Evolutionary conservation across 2,888 invertebrate genomes (phyloP).

Genomic region (Scaptomyza cyrtandrae): DNA sequence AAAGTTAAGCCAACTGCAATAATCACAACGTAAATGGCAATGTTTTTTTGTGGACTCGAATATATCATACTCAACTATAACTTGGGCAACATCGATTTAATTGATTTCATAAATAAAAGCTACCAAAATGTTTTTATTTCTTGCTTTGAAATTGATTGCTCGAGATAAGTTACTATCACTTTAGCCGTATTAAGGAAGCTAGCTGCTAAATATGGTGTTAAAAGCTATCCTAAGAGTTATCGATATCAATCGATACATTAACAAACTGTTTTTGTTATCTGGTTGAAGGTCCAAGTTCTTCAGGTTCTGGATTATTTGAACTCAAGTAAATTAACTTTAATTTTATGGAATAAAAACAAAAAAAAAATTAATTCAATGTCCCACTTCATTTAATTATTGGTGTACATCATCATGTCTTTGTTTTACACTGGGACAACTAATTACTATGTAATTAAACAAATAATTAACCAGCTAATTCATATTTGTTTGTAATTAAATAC

Average conservation of each 20-base stretch:
- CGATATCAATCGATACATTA: background rate
- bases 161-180: too few relatives aligned
- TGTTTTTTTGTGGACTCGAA: background rate
- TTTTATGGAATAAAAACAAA: background rate
- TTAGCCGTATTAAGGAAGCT: too few relatives aligned
- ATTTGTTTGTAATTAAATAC: background rate
- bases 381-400: background rate
- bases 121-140: background rate
- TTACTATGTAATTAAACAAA: background rate
- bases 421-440: background rate
- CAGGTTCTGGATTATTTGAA: too few relatives aligned
- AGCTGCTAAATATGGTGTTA: background rate
- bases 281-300: background rate
- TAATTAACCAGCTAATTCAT: background rate
- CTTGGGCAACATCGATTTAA: background rate
- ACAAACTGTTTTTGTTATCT: background rate
- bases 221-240: background rate
- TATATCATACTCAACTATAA: background rate
- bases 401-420: background rate
- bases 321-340: too few relatives aligned
- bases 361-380: background rate
- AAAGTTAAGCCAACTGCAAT: conserved; percentile 17
- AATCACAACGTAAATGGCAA: background rate
- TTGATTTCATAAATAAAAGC: background rate
- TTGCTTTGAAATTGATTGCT: background rate